Evolutionary conservation across 2,113 vertebrate genomes (phyloP).

Genomic region (Gymnocephalus cernua): DNA sequence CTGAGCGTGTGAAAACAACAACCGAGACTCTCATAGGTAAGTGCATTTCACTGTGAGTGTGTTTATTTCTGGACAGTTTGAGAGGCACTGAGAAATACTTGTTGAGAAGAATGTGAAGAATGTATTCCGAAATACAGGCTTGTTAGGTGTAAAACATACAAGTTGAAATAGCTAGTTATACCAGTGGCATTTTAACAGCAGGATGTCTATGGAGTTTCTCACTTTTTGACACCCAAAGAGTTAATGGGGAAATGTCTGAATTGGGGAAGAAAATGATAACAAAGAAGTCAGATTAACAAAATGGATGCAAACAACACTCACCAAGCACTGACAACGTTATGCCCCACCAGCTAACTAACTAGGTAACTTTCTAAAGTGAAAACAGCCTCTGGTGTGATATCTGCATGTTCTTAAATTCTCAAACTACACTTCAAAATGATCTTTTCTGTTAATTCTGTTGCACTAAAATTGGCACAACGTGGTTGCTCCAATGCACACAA

Average conservation of each 20-base stretch:
- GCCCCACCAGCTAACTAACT: not conserved
- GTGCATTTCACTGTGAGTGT: conserved; percentile 11
- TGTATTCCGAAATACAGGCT: conserved; percentile 2
- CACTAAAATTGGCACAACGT: not conserved
- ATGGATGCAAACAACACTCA: not conserved
- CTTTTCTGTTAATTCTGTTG: not conserved
- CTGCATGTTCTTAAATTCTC: not conserved
- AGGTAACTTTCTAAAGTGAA: not conserved
- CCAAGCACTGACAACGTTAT: not conserved
- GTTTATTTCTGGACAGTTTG: not conserved
- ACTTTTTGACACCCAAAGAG: too few species aligned
- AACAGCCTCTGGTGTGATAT: not conserved
- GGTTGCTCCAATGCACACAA: not conserved
- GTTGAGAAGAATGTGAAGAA: conserved; percentile 28
- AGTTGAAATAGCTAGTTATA: not conserved
- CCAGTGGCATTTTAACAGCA: too few species aligned
- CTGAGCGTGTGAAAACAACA: conserved; percentile 20
- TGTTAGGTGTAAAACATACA: not conserved
- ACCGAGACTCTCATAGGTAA: conserved; percentile 46
- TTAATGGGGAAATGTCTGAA: not conserved
- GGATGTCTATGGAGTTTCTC: not conserved
- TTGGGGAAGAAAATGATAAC: not conserved
- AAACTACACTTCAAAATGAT: not conserved
- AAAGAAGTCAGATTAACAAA: not conserved
- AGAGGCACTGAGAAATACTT: not conserved